Conservation (phyloP, 2,888 invertebrate genomes). For the Diloba caeruleocephala region DNA sequence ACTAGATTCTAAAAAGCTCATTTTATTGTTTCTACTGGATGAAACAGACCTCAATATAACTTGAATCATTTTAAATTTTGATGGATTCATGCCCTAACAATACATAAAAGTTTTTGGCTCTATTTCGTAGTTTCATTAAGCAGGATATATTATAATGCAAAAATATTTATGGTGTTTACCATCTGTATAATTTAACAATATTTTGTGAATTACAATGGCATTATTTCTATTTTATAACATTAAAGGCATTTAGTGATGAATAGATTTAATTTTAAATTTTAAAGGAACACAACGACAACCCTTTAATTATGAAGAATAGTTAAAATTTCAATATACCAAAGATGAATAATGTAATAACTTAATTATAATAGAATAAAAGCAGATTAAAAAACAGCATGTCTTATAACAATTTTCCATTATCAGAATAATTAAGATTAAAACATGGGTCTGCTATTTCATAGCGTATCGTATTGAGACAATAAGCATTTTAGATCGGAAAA, state of each 20-base stretch:
- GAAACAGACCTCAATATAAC: conserved; percentile 43
- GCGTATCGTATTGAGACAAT: no score
- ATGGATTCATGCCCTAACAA: conserved; percentile 22
- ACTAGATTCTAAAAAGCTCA: conserved; percentile 65
- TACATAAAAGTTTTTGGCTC: conserved; percentile 25
- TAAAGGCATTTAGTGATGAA: conserved; percentile 45
- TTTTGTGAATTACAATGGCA: conserved; percentile 35
- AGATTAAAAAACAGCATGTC: conserved; percentile 20
- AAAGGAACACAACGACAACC: conserved; percentile 6
- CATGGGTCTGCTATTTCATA: no score
- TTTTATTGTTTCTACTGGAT: conserved; percentile 52
- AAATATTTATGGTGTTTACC: conserved; percentile 33
- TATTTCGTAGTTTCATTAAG: conserved; percentile 27
- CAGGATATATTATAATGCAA: conserved; percentile 45
- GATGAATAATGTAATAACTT: no score
- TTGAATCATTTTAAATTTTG: conserved; percentile 12
- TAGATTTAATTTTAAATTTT: conserved; percentile 29
- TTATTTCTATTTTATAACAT: conserved; percentile 38
- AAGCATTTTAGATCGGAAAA: no score
- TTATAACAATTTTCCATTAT: conserved; percentile 1
- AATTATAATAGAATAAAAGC: conserved; percentile 17
- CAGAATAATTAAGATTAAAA: conserved; percentile 10
- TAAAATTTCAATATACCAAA: conserved; percentile 14
- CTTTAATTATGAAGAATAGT: conserved; percentile 3
- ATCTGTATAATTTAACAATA: conserved; percentile 42